Evolutionary conservation across 2,888 invertebrate genomes (phyloP), one percentile per base, ranked within the genome.

Genomic region (Lottia gigantea): DNA sequence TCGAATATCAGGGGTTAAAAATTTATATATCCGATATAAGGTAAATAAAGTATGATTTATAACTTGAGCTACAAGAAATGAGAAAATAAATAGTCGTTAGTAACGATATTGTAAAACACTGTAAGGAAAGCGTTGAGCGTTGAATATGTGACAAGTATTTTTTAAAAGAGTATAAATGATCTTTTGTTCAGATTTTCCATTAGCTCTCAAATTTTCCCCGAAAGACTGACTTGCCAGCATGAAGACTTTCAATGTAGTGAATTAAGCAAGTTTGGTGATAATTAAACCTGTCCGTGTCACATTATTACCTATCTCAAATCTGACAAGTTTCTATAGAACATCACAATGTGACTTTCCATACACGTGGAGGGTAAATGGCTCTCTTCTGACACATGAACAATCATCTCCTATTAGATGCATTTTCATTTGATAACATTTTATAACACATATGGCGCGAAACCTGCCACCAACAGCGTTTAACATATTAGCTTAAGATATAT

Each of bases 201-300:
- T 55, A 55, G 55, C 55, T 55, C 55, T 55, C 19, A 55, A 55
- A 23, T 23, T 55, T 55, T 23, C 55, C 12, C 23, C 11, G 55
- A 55, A 55, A 55, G 19, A 55, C 23, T 55, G 55, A 55, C 55
- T 55, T 55, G 55, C 23, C 55, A 55, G 55, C 55, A 55, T 55
- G 55, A 55, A 23, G 14, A 23, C 19, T 23, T 14, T 55, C 19
- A 55, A 55, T 23, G 23, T 23, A 19, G 55, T 55, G 55, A 55
- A 55, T 55, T 55, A 55, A 23, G 19, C 23, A 12, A 23, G 23
- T 19, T 23, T 55, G 55, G 55, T 55, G 55, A 55, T 55, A 23
- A 55, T 55, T 55, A 55, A 55, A 55, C 19, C 55, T 55, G 23
- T 55, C 55, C 2, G 23, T 55, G 55, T 55, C 55, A 55, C 19